phyloP scores from a whole-genome alignment of 2,888 invertebrate species.

The Drosophila antonietae region DNA sequence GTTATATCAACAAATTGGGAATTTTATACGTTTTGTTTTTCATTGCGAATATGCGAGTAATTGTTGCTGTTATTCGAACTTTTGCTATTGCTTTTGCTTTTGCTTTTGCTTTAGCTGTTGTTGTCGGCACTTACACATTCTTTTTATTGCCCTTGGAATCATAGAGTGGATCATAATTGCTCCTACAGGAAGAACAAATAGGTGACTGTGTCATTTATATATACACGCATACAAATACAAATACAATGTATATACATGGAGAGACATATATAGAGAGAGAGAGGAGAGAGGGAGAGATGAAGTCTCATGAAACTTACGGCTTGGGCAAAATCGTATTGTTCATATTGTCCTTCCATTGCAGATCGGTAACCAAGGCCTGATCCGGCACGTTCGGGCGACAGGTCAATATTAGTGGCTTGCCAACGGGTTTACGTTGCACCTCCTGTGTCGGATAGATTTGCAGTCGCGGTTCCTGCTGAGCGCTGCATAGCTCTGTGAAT shows the following conservation, averaged over 20 bases:
- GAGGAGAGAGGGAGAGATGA: background rate
- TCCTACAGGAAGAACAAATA: constrained; percentile 73
- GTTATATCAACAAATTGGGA: constrained; percentile 14
- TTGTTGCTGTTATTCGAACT: constrained; percentile 25
- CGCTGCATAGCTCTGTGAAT: constrained; percentile 70
- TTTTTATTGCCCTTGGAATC: constrained; percentile 84
- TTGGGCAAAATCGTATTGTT: constrained; percentile 89
- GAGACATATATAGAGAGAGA: background rate
- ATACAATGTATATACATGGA: constrained; percentile 1
- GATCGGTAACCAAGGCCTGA: constrained; percentile 88
- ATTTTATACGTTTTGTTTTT: background rate
- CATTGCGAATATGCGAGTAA: constrained; percentile 17
- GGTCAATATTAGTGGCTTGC: constrained; percentile 90
- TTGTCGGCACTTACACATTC: constrained; percentile 83
- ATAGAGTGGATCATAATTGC: constrained; percentile 84
- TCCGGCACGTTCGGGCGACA: constrained; percentile 91
- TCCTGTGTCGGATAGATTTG: constrained; percentile 90
- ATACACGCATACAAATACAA: constrained; percentile 10
- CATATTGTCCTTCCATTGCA: constrained; percentile 92
- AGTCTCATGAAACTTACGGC: constrained; percentile 86
- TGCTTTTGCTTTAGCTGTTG: constrained; percentile 42
- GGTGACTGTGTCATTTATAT: constrained; percentile 13
- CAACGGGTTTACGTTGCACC: constrained; percentile 90
- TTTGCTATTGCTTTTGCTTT: background rate
- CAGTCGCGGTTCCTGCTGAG: constrained; percentile 85